A percentile compares a stretch with the other conserved stretches of the same genome.
phyloP scores from a whole-genome alignment of 1,140 invertebrate species.

The Cepaea nemoralis region DNA sequence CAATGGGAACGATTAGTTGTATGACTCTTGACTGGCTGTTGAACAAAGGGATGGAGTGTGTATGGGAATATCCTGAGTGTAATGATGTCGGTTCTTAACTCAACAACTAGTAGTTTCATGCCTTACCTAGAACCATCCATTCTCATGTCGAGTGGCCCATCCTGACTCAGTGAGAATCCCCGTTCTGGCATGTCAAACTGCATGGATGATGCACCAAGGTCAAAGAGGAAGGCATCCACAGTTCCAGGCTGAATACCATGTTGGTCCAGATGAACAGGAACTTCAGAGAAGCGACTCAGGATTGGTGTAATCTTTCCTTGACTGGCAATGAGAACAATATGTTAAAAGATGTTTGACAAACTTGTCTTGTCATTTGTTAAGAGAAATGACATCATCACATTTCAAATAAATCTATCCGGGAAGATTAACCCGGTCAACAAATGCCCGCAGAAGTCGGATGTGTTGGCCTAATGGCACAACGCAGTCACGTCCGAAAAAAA shows the following conservation, averaged over 20 bases:
- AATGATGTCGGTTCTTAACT: not conserved
- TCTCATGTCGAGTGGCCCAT: slow-evolving; percentile 94
- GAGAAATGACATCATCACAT: too few relatives aligned
- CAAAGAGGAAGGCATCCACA: slow-evolving; percentile 90
- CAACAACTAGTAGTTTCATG: not conserved
- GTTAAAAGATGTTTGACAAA: too few relatives aligned
- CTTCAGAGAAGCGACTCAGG: slow-evolving; percentile 88
- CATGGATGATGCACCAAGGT: slow-evolving; percentile 96
- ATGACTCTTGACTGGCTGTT: too few relatives aligned
- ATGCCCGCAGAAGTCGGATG: too few relatives aligned
- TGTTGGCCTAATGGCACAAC: too few relatives aligned
- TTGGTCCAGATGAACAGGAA: slow-evolving; percentile 79
- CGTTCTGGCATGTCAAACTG: slow-evolving; percentile 86
- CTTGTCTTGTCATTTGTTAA: too few relatives aligned
- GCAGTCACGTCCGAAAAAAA: too few relatives aligned
- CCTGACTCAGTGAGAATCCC: slow-evolving; percentile 86
- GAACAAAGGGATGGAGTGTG: too few relatives aligned
- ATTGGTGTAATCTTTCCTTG: slow-evolving; percentile 79
- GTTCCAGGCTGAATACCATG: slow-evolving; percentile 77
- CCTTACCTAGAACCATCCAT: slow-evolving; percentile 85
- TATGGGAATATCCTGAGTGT: too few relatives aligned
- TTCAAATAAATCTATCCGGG: too few relatives aligned
- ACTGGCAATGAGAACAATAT: not conserved
- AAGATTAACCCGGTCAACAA: too few relatives aligned
- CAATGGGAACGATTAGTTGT: too few relatives aligned